Base-by-base conservation (phyloP, 2,797 vertebrate genomes). In the Cercopithecus diana region DNA sequence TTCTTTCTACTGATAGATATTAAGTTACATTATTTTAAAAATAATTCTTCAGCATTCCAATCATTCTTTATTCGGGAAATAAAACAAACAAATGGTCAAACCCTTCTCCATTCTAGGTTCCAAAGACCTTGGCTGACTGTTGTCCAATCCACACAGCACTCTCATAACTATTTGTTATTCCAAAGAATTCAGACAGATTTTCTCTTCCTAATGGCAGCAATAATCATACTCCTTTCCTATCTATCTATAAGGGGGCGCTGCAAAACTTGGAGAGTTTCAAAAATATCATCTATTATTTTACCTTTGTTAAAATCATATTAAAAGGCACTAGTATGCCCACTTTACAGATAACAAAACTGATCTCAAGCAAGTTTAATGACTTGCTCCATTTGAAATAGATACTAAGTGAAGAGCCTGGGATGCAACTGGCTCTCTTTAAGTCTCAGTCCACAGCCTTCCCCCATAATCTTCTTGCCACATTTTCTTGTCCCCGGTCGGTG, bases 281-380 rank as follows among this genome's bases (percentile, higher is more conserved):
- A 61, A 43, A 1, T 1, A 24, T 52, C 33, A 41, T n/a, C 55
- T 77, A 22, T 83, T 43, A 85, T 88, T 70, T 58, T 19, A 72
- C 64, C 26, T 86, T 36, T 58, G 58, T 55, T 77, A 75, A 91
- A n/a, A 52, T 22, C 19, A 22, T 19, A 72, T 67, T 2, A 58
- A 80, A 89, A 85, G 6, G 3, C 11, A 88, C 43, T n/a, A 33
- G 30, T 61, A 55, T 92, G 92, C 84, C 72, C 88, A 84, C n/a
- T 81, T 97, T 97, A 97, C 94, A 97, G 94, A 94, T 96, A 87
- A 97, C 64, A 94, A 97, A 98, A 80, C 88, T 13, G 93, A 97
- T 92, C 92, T 85, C 72, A 17, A 45, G 91, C 57, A 90, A 97
- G 55, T 90, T 92, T 3, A 97, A 96, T 96, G 82, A 93, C 79